These are phyloP conservation scores for Nymphalis io DNA, from an alignment of 1,140 invertebrate genomes.

Conservation along the genomic window DNA sequence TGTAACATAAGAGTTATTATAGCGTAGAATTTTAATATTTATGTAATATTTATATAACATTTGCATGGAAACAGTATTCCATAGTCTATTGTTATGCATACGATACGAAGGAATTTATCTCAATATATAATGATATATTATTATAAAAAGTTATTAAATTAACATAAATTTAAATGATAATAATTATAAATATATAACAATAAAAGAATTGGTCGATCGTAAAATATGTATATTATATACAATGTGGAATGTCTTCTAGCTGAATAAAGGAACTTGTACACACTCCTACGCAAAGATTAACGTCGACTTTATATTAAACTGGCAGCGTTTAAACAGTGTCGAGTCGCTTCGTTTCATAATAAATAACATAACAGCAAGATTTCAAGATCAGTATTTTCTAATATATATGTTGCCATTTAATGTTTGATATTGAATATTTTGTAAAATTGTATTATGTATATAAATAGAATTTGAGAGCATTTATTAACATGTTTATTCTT, in stretches of 20 bases:
- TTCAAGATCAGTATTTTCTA: constrained; percentile 29
- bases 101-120: neutral
- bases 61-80: neutral
- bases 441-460: too few species aligned
- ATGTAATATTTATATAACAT: constrained; percentile 1
- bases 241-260: constrained; percentile 29
- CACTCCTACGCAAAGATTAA: constrained; percentile 38
- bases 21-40: neutral
- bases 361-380: constrained; percentile 30
- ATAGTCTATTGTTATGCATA: neutral
- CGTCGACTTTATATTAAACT: constrained; percentile 35
- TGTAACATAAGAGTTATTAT: neutral
- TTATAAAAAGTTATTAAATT: constrained; percentile 16
- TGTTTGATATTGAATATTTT: too few species aligned
- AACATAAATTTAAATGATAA: constrained; percentile 24
- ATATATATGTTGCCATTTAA: neutral
- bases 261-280: constrained; percentile 35
- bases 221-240: constrained; percentile 27
- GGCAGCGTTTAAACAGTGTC: constrained; percentile 36
- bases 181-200: constrained; percentile 16
- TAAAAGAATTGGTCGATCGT: constrained; percentile 16
- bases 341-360: constrained; percentile 27
- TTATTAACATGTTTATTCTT: too few species aligned
- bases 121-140: neutral
- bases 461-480: too few species aligned